Evolutionary conservation across 2,888 invertebrate genomes (phyloP).

Genomic region (Formica aserva): DNA sequence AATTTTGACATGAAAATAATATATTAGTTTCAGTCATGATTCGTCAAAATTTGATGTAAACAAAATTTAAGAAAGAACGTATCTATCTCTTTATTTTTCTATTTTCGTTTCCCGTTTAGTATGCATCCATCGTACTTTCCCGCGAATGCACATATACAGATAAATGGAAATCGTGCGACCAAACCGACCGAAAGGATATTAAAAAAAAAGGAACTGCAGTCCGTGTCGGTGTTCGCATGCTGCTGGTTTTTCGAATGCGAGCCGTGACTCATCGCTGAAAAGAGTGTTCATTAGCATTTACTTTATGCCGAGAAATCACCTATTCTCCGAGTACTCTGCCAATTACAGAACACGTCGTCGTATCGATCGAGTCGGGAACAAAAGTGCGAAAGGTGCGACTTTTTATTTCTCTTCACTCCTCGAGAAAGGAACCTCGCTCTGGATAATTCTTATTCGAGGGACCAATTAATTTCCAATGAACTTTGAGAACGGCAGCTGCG

Average conservation of each 20-base stretch:
- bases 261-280: constrained; percentile 44
- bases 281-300: constrained; percentile 50
- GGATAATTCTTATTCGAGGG: constrained; percentile 60
- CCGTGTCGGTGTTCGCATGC: constrained; percentile 51
- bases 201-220: constrained; percentile 35
- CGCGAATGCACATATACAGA: constrained; percentile 33
- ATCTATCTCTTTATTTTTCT: background rate
- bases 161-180: constrained; percentile 68
- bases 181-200: constrained; percentile 46
- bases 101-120: background rate
- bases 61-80: background rate
- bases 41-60: background rate
- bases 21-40: background rate
- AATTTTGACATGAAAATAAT: background rate
- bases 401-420: constrained; percentile 23
- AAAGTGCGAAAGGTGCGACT: constrained; percentile 25
- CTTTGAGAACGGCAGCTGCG: constrained; percentile 80
- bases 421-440: constrained; percentile 58
- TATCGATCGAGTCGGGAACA: constrained; percentile 34
- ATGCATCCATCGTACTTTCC: constrained; percentile 42
- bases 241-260: constrained; percentile 55
- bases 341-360: constrained; percentile 27
- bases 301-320: constrained; percentile 40
- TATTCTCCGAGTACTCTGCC: constrained; percentile 26
- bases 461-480: constrained; percentile 83